phyloP scores from a whole-genome alignment of 2,797 vertebrate species.

The Pyrocephalus nanus region DNA sequence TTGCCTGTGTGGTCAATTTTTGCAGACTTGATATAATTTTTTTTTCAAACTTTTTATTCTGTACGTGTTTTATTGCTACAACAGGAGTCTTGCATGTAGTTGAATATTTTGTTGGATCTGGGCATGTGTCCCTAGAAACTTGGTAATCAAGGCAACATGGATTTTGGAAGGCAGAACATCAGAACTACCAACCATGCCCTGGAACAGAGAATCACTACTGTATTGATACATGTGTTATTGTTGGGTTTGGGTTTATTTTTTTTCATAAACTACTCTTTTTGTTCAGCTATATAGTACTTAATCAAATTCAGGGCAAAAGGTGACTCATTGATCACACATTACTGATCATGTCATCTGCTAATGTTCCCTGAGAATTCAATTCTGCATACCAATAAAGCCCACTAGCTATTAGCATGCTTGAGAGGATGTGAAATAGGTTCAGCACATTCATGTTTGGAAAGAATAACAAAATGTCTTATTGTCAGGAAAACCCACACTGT shows the following conservation, averaged over 20 bases:
- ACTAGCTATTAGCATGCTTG: slow-evolving; percentile 66
- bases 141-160: not conserved
- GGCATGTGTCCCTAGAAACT: not conserved
- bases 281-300: slow-evolving; percentile 44
- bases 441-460: slow-evolving; percentile 73
- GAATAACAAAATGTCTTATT: slow-evolving; percentile 69
- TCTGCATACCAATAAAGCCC: slow-evolving; percentile 68
- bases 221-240: not conserved
- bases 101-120: not conserved
- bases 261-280: slow-evolving; percentile 43
- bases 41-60: not conserved
- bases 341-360: slow-evolving; percentile 64
- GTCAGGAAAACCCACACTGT: slow-evolving; percentile 30
- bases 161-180: not conserved
- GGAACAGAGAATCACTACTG: not conserved
- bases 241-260: not conserved
- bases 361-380: slow-evolving; percentile 71
- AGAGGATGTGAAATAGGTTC: slow-evolving; percentile 72
- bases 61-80: not conserved
- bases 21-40: not conserved
- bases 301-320: slow-evolving; percentile 82
- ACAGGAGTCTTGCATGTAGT: not conserved
- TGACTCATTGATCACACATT: slow-evolving; percentile 80
- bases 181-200: not conserved
- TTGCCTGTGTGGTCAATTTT: not conserved